phyloP scores from a whole-genome alignment of 92 coral and sea anemone species.

The Zoanthus gigantus region DNA sequence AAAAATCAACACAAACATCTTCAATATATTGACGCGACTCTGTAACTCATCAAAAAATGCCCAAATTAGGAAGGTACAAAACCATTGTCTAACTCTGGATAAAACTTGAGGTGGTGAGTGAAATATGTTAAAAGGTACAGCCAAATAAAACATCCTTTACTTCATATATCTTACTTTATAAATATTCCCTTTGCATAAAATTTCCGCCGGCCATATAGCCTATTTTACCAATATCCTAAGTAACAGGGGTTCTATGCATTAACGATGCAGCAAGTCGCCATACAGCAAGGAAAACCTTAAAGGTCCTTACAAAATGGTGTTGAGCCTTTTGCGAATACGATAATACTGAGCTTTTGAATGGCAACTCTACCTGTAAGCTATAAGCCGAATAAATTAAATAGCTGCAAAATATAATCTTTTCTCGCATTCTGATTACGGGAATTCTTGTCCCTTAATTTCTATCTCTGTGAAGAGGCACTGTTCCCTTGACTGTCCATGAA shows the following conservation, averaged over 20 bases:
- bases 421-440: conserved; percentile 3
- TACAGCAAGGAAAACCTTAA: neutral
- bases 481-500: conserved; percentile 68
- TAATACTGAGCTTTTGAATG: conserved; percentile 10
- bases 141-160: neutral
- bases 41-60: too few relatives aligned
- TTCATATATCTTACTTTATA: conserved; percentile 2
- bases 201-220: neutral
- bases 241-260: neutral
- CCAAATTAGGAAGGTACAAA: too few relatives aligned
- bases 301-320: neutral
- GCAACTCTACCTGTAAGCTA: neutral
- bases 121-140: neutral
- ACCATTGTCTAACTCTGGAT: neutral
- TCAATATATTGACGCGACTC: too few relatives aligned
- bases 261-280: neutral
- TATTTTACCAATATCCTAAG: neutral
- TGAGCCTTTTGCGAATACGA: neutral
- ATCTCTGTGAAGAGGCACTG: conserved; percentile 24
- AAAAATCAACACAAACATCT: too few relatives aligned
- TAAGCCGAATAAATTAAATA: conserved; percentile 35
- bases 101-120: neutral
- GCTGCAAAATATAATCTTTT: conserved; percentile 22
- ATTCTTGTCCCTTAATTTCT: neutral
- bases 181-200: neutral